Evolutionary conservation across 2,888 invertebrate genomes (phyloP).

Genomic region (Encarsia formosa): DNA sequence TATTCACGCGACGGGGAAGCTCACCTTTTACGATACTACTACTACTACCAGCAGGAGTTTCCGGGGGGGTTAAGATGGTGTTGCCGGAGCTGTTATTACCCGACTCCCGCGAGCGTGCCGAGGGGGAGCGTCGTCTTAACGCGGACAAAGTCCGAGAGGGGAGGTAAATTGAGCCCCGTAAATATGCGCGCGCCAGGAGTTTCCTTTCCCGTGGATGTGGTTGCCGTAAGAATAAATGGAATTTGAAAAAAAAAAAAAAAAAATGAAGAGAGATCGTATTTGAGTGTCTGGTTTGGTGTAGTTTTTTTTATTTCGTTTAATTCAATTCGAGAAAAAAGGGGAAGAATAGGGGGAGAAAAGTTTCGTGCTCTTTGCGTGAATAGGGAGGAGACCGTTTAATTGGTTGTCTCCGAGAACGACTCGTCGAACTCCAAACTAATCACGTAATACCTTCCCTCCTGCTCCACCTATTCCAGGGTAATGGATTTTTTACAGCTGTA

Average conservation of each 20-base stretch:
- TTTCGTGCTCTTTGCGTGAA: not conserved
- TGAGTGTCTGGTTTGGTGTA: no score
- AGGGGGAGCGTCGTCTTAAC: constrained; percentile 12
- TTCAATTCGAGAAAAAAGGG: constrained; percentile 12
- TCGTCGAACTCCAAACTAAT: constrained; percentile 9
- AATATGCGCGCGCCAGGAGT: no score
- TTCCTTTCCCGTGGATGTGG: no score
- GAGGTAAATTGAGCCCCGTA: no score
- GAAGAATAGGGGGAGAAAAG: not conserved
- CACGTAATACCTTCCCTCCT: constrained; percentile 22
- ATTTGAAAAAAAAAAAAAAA: constrained; percentile 19
- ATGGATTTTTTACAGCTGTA: constrained; percentile 11
- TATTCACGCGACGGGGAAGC: no score
- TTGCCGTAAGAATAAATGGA: constrained; percentile 29
- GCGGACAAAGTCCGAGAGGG: constrained; percentile 23
- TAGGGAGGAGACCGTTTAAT: constrained; percentile 16
- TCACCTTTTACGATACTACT: no score
- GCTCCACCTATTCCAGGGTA: no score
- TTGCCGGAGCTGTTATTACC: constrained; percentile 24
- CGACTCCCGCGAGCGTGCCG: not conserved
- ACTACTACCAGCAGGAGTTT: no score
- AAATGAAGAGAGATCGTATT: not conserved
- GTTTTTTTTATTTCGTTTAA: constrained; percentile 24
- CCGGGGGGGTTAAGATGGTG: constrained; percentile 18
- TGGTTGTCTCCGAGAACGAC: constrained; percentile 17